These are phyloP conservation scores for Zonitis immaculata DNA, from an alignment of 2,888 invertebrate species.

Conservation along the genomic window DNA sequence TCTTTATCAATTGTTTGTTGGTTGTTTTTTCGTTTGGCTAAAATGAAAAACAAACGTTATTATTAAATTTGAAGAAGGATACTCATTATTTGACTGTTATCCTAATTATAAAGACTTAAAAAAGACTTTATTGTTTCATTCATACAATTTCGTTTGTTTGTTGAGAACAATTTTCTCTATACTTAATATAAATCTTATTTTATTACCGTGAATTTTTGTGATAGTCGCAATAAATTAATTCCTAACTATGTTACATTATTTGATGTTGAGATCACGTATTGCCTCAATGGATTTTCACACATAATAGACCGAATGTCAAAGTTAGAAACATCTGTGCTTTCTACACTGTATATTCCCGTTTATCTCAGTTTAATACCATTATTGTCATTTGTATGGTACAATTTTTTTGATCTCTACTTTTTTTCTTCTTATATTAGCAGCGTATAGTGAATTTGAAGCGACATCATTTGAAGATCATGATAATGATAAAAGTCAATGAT, in stretches of 20 bases:
- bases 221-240: conserved; percentile 18
- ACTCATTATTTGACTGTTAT: too few relatives aligned
- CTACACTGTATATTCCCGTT: conserved; percentile 7
- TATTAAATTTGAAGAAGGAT: not conserved
- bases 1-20: not conserved
- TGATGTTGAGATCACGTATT: conserved; percentile 22
- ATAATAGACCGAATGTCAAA: conserved; percentile 24
- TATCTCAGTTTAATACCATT: conserved; percentile 4
- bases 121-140: too few relatives aligned
- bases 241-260: conserved; percentile 19
- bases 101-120: too few relatives aligned
- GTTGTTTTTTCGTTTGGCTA: not conserved
- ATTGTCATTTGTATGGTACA: conserved; percentile 5
- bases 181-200: conserved; percentile 4
- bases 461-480: conserved; percentile 5
- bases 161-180: not conserved
- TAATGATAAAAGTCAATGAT: conserved; percentile 16
- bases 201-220: conserved; percentile 1
- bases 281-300: conserved; percentile 21
- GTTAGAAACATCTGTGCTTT: conserved; percentile 23
- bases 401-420: conserved; percentile 10
- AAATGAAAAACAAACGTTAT: not conserved
- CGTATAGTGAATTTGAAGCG: not conserved
- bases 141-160: too few relatives aligned
- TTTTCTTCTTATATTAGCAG: not conserved